Evolutionary conservation across 2,113 vertebrate genomes (phyloP), one percentile per base, ranked within the genome.

Genomic region (Entosphenus tridentatus): DNA sequence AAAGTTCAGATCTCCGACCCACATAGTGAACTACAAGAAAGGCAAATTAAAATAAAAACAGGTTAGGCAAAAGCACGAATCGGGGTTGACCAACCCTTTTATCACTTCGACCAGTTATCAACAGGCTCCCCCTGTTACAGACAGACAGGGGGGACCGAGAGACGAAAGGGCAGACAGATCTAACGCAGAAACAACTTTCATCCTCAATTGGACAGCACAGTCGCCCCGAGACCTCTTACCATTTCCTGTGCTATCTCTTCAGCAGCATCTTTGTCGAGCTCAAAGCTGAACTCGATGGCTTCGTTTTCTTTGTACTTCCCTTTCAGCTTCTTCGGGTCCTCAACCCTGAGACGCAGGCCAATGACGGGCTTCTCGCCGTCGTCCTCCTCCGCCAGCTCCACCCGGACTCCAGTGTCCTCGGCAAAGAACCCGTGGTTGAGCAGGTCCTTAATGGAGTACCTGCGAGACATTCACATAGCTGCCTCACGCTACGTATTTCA

Each of bases 261-360:
- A 2, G 89, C 83, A 9, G 82, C 82, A 17, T 96, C 89, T 6
- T 78, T 81, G 69, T 91, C 87, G 76, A 91, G 79, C 77, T 90
- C 80, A 56, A 93, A 96, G 77, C 85, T 89, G 77, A 96, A 92
- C 78, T 96, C 91, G n/a, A 96, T 89, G 76, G 91, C 91, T 75
- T 96, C 89, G 2, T 96, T 95, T 75, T 95, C 91, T 77, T 96
- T 93, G 79, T 93, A 87, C 67, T 95, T 96, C 21, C 91, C 89
- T 77, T 96, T 96, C 67, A 95, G 76, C 70, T 92, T 93, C 74
- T 92, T 93, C 68, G 90, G 88, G 2, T 96, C 90, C 73, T 95
- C 90, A 68, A 96, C 89, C 87, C 90, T 89, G 67, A 96, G 86
- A 14, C 91, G 79, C 12, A 96, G 80, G 12, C 86, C 88, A 72